Evolutionary conservation across 2,113 vertebrate genomes (phyloP), one percentile per base, ranked within the genome.

Genomic region (Eurystomus gularis): DNA sequence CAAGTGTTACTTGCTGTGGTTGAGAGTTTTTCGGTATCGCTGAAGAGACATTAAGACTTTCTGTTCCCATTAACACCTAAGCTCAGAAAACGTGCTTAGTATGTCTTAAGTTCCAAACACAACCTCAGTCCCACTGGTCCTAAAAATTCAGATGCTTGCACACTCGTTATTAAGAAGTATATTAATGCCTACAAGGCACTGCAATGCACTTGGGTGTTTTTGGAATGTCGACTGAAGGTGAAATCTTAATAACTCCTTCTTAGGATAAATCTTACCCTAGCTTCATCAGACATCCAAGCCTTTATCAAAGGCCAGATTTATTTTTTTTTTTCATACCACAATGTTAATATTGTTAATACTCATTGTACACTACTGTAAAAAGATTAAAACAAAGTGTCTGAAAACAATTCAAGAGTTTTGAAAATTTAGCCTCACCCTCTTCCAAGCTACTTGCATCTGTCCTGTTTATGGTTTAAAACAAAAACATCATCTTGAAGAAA

Each of bases 1-100:
- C 96, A 98, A 98, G 98, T 98, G 98, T 98, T 98, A 98, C 98
- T 98, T 98, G 97, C 96, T 98, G 94, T 92, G 91, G 97, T 96
- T 97, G 91, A 97, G 88, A 97, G 79, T 96, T 94, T 95, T 94
- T 95, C 57, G 58, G 57, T 93, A 93, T 96, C 93, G 91, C 93
- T 97, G 93, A 93, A 88, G 89, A 95, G 84, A 92, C 72, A 73
- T 97, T 93, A 87, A 92, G 75, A 97, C 51, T 52, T 84, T 97
- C 93, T 79, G n/a, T 96, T 97, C 90, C 65, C 83, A 39, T 96
- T 80, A 94, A 82, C 88, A 70, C 81, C 62, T 95, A 62, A 88
- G 15, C 69, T 94, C 49, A 85, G 88, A 95, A 95, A 97, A 80
- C 14, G 25, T 93, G 76, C 73, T 83, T 93, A 73, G 21, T 84